phyloP scores from a whole-genome alignment of 2,888 invertebrate genomes.

The Apantesis nais region DNA sequence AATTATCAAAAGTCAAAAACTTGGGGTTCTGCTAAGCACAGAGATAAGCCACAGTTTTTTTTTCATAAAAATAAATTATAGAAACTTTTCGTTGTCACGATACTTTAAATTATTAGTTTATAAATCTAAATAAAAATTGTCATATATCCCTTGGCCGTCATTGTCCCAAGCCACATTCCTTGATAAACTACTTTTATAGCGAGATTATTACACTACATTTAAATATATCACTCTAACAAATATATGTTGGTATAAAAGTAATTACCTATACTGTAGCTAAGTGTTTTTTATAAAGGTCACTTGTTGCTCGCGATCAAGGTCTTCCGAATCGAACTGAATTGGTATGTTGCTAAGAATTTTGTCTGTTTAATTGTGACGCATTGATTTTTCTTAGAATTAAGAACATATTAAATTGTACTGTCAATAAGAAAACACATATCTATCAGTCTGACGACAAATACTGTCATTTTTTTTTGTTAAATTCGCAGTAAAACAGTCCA shows the following conservation, averaged over 20 bases:
- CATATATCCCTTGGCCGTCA: not conserved
- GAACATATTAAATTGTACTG: slow-evolving; percentile 14
- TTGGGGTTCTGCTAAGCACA: not conserved
- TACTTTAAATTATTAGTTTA: not conserved
- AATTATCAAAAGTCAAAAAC: not conserved
- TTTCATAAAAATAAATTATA: not conserved
- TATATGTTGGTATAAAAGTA: slow-evolving; percentile 28
- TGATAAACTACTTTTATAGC: not conserved
- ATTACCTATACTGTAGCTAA: slow-evolving; percentile 34
- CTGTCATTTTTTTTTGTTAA: not conserved
- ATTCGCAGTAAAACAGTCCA: not conserved
- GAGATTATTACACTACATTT: slow-evolving; percentile 29
- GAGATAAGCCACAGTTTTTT: not conserved
- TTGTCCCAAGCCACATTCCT: not conserved
- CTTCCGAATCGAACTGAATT: slow-evolving; percentile 39
- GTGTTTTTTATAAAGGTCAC: slow-evolving; percentile 62
- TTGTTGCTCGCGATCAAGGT: slow-evolving; percentile 68
- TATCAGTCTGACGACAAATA: not conserved
- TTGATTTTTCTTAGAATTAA: slow-evolving; percentile 30
- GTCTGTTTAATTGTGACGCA: slow-evolving; percentile 34
- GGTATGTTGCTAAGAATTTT: slow-evolving; percentile 48
- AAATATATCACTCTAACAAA: slow-evolving; percentile 24
- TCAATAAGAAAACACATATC: not conserved
- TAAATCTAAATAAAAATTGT: not conserved
- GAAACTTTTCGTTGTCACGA: no score